Evolutionary conservation across 2,888 invertebrate species (phyloP).

Genomic region (Agonopterix subpropinquella): DNA sequence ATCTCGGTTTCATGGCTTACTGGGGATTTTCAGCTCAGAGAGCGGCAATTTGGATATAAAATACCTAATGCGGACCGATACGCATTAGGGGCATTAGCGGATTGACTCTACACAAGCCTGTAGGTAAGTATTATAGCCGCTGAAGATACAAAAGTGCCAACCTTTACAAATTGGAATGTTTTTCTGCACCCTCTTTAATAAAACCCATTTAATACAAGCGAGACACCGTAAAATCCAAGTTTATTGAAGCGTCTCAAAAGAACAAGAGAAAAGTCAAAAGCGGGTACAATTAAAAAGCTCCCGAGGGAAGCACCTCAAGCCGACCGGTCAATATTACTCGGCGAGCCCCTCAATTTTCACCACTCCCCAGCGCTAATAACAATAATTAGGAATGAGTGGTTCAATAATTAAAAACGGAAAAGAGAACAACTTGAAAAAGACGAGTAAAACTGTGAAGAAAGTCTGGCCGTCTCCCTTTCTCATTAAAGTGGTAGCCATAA

Average conservation of each 20-base stretch:
- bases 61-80: constrained; percentile 56
- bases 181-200: constrained; percentile 25
- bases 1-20: constrained; percentile 72
- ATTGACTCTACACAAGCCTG: constrained; percentile 38
- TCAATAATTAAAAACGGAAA: constrained; percentile 78
- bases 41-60: constrained; percentile 68
- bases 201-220: constrained; percentile 48
- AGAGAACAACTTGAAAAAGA: constrained; percentile 68
- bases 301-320: constrained; percentile 57
- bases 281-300: constrained; percentile 69
- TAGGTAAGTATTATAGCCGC: not conserved
- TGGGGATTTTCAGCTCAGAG: constrained; percentile 60
- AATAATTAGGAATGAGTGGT: constrained; percentile 78
- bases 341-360: constrained; percentile 73
- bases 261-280: constrained; percentile 71
- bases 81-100: constrained; percentile 65
- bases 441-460: constrained; percentile 42
- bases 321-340: constrained; percentile 70
- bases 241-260: constrained; percentile 68
- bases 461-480: constrained; percentile 32
- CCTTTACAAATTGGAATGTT: not conserved
- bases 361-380: constrained; percentile 74
- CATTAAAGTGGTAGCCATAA: constrained; percentile 21
- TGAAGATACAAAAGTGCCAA: not conserved
- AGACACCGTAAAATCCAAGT: constrained; percentile 63